Base-by-base conservation (phyloP, 2,797 vertebrate genomes). In the Psittacula derbiana region DNA sequence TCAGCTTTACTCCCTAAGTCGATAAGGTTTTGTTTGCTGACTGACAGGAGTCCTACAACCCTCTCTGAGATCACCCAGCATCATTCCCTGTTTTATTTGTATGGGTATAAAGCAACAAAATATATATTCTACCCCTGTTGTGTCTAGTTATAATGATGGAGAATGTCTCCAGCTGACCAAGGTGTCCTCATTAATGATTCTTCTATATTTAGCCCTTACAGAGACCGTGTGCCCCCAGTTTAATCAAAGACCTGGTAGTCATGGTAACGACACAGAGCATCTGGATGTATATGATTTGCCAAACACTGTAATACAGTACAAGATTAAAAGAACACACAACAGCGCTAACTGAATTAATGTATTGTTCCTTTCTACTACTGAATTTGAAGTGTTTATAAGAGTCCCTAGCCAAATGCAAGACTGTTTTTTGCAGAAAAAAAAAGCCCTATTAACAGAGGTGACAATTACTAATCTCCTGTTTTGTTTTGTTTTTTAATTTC, bases 221-320 rank as follows among this genome's bases (percentile, higher is more conserved):
- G 84, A 69, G 71, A 89, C 86, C 41, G 6, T 81, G 83, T 88
- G 93, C 73, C 90, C 96, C 91, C 43, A 36, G 74, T 88, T 95
- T 91, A 97, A 94, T 97, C 96, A 96, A 91, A 95, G 88, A 81
- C 91, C 75, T 78, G 71, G 95, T 96, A 83, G 90, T 91, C 88
- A 92, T 93, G 87, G 95, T n/a, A 93, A 97, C 84, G 2, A 64
- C 88, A 78, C 55, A 41, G 60, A 93, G 91, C 93, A 91, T 93
- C 95, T 92, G 93, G 85, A 95, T 84, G 50, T 75, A 46, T 55
- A 33, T 16, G 24, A 47, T 57, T 81, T 62, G 78, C 79, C 86
- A 96, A 96, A 79, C 60, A 60, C 86, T 58, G 46, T 38, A 47
- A 93, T 80, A 84, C 93, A 95, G 93, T 69, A 71, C 69, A 25